phyloP scores from a whole-genome alignment of 2,888 invertebrate genomes.

The Sepioteuthis lessoniana region DNA sequence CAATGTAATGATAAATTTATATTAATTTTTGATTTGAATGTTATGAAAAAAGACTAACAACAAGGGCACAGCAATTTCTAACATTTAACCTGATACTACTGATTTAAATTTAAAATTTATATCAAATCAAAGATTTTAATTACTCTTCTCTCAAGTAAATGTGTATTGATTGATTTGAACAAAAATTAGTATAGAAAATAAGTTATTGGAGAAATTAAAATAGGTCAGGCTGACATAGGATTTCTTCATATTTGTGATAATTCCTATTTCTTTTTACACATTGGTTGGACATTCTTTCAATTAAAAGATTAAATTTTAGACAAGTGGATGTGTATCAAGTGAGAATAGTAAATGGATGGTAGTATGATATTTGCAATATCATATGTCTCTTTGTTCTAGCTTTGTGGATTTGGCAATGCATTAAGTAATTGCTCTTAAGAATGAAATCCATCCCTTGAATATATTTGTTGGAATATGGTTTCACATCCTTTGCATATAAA shows the following conservation, averaged over 20 bases:
- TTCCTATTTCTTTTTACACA: background rate
- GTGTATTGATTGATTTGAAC: slow-evolving; percentile 4
- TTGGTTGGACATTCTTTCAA: background rate
- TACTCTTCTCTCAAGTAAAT: background rate
- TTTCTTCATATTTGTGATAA: background rate
- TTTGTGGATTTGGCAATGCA: background rate
- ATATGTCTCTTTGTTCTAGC: background rate
- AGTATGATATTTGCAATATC: background rate
- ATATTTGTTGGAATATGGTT: background rate
- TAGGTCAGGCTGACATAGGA: background rate
- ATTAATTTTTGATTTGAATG: background rate
- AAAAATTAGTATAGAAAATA: background rate
- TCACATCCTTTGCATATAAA: background rate
- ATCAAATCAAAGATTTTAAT: background rate
- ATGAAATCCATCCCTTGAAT: background rate
- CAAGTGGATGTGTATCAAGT: background rate
- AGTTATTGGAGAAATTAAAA: background rate
- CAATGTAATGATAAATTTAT: too few species aligned
- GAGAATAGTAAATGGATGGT: slow-evolving; percentile 33
- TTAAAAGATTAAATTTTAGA: background rate
- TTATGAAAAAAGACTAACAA: background rate
- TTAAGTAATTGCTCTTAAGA: background rate
- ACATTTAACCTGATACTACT: background rate
- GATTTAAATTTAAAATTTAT: background rate
- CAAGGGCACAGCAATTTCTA: background rate